Conservation (phyloP, 1,140 invertebrate genomes). For the Propsilocerus akamusi region DNA sequence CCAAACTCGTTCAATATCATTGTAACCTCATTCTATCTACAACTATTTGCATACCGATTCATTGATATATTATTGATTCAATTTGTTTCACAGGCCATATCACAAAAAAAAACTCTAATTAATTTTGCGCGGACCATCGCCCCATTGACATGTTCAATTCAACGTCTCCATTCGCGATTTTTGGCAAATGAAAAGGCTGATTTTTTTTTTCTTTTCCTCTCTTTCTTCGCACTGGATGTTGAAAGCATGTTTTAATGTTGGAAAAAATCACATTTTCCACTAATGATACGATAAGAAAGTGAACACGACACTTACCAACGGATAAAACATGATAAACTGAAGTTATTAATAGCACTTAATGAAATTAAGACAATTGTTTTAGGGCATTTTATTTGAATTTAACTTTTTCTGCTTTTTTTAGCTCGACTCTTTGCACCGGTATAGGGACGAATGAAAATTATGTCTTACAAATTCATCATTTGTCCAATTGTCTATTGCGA, state of each 20-base stretch:
- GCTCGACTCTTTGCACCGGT: background rate
- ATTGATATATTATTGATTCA: no score
- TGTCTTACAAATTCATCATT: background rate
- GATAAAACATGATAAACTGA: constrained; percentile 4
- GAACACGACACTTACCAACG: background rate
- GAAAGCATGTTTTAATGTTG: constrained; percentile 2
- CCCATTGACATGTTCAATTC: no score
- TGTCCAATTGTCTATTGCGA: background rate
- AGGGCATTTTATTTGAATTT: constrained; percentile 2
- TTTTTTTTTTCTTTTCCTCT: no score
- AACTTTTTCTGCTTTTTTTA: background rate
- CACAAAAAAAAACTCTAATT: no score
- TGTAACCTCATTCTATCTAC: no score
- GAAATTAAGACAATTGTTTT: background rate
- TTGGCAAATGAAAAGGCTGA: no score
- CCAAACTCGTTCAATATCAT: constrained; percentile 3
- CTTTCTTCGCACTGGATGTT: no score
- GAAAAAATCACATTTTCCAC: constrained; percentile 1
- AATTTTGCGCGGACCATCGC: no score
- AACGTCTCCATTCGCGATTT: no score
- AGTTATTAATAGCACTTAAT: constrained; percentile 1
- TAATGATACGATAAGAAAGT: background rate
- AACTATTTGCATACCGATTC: constrained; percentile 1
- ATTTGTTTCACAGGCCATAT: no score
- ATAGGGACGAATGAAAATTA: background rate